Conservation (phyloP, 1,140 invertebrate genomes). For the Acarapis woodi region DNA sequence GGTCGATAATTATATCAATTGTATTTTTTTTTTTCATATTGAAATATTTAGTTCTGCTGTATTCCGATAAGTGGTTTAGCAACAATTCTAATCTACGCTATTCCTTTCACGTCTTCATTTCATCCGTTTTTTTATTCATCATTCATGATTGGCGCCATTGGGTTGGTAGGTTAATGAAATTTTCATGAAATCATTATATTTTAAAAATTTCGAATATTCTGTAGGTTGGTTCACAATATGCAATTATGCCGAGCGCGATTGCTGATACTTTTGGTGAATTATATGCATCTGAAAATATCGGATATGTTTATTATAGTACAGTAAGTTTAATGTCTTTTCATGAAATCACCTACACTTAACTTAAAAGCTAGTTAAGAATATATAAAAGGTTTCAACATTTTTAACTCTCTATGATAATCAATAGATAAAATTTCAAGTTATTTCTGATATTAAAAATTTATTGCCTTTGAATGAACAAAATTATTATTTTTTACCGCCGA, state of each 20-base stretch:
- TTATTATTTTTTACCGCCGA: not conserved
- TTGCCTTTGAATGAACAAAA: not conserved
- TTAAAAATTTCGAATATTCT: no score
- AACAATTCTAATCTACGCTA: not conserved
- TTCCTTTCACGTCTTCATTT: not conserved
- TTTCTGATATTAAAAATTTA: not conserved
- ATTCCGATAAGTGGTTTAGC: constrained; percentile 6
- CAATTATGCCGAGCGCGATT: constrained; percentile 7
- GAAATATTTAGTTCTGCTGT: not conserved
- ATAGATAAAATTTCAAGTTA: not conserved
- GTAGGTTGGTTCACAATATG: constrained; percentile 8
- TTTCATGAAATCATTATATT: no score
- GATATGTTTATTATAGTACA: constrained; percentile 7
- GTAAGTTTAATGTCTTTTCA: constrained; percentile 5
- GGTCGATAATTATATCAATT: no score
- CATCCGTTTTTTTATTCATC: constrained; percentile 2
- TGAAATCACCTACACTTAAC: not conserved
- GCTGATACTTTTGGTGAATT: constrained; percentile 6
- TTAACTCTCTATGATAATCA: no score
- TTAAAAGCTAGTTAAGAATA: no score
- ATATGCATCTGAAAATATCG: constrained; percentile 7
- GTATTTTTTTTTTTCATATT: not conserved
- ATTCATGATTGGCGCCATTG: not conserved
- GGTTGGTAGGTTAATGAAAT: no score
- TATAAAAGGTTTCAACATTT: no score